Base-by-base conservation (phyloP, 2,888 invertebrate genomes). In the Xanthorhoe designata region DNA sequence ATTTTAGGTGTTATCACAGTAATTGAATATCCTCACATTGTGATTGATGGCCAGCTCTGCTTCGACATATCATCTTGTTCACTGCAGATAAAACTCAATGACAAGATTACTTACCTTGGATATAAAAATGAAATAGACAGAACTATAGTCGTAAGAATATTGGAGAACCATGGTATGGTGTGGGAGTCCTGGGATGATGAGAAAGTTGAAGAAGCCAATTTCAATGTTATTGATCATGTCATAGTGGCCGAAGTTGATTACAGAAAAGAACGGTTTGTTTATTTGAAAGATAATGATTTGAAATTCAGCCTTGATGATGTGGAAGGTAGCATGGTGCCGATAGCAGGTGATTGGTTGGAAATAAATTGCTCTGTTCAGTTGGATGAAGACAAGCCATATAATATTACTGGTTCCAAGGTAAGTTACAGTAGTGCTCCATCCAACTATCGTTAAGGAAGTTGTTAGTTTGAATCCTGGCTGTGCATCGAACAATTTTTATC, bases 261-360 rank as follows among this genome's bases (percentile, higher is more conserved):
- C 50, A 84, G 89, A 73, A 71, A 84, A 42, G 86, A 89, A n/a
- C 81, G 92, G 3, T 65, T 76, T 65, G 87, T 94, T 0, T 82
- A 79, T 55, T 90, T 96, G 0, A 94, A 94, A 60, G 94, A 95
- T 10, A 91, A 88, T 74, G 90, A 95, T 63, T 78, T 96, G n/a
- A 90, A 85, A 61, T 89, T 96, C 57, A 93, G 94, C 78, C 87
- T 97, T 56, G 95, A 97, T 79, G 84, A 92, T 55, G 94, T 96
- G 0, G 86, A 91, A 71, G 94, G 95, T 2, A 94, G 94, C 58
- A 96, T 97, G 82, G 83, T 96, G 49, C 97, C 97, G 1, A 85
- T 95, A 17, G 88, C 94, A 70, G 97, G 97, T 1, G 97, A 97
- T 83, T 95, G 96, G 93, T 78, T 97, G 18, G 94, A 94, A 80